Percentiles rank a stretch among this genome's conserved stretches.
phyloP scores from a whole-genome alignment of 2,888 invertebrate species.

The Chouioia cunea region DNA sequence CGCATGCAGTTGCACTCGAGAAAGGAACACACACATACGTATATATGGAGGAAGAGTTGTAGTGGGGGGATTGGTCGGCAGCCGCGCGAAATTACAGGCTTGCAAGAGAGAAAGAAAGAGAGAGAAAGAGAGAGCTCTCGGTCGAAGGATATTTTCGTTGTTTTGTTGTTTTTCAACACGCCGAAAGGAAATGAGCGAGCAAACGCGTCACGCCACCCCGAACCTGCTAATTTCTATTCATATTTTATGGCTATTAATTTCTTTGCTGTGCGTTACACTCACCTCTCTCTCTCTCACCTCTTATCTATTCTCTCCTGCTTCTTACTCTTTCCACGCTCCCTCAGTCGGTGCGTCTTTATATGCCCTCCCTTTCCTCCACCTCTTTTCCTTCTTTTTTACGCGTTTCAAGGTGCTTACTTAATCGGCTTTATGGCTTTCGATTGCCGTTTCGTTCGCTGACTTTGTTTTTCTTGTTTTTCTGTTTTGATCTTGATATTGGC shows the following conservation, averaged over 20 bases:
- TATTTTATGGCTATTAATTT: slow-evolving; percentile 70
- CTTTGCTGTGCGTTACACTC: slow-evolving; percentile 54
- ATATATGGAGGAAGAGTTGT: no score
- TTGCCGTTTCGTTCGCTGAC: no score
- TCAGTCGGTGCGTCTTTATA: no score
- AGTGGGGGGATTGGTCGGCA: slow-evolving; percentile 58
- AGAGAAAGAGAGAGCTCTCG: neutral
- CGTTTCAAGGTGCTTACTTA: neutral
- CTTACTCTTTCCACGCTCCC: no score
- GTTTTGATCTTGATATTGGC: no score
- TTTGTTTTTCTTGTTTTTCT: no score
- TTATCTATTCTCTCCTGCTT: neutral
- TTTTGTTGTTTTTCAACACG: slow-evolving; percentile 70
- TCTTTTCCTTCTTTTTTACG: slow-evolving; percentile 7
- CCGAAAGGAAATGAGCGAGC: slow-evolving; percentile 70
- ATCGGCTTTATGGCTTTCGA: no score
- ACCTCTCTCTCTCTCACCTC: slow-evolving; percentile 41
- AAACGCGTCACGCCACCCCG: slow-evolving; percentile 69
- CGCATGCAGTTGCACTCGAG: slow-evolving; percentile 16
- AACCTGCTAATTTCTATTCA: slow-evolving; percentile 70
- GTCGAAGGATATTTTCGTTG: slow-evolving; percentile 54
- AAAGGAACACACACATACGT: slow-evolving; percentile 18
- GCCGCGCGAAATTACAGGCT: slow-evolving; percentile 68
- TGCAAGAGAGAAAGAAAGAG: slow-evolving; percentile 43
- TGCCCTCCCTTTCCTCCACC: no score